phyloP scores from a whole-genome alignment of 2,888 invertebrate genomes.

The Tolmerus cingulatus region DNA sequence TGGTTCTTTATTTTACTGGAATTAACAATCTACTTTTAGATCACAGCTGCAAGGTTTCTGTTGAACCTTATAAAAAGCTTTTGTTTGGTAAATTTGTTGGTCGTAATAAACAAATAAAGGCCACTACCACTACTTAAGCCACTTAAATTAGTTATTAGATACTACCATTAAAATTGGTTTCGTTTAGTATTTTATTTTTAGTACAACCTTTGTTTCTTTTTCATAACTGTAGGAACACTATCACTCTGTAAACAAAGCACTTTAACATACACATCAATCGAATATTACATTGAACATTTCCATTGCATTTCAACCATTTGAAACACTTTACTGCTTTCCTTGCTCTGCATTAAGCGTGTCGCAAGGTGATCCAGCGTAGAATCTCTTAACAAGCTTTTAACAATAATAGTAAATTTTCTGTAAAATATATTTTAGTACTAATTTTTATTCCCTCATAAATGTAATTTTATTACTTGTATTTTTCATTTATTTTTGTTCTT shows the following conservation, averaged over 20 bases:
- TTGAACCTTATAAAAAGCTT: not conserved
- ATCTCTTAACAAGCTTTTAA: constrained; percentile 22
- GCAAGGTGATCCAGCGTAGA: not conserved
- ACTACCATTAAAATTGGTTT: not conserved
- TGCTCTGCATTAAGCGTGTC: not conserved
- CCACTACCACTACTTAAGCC: constrained; percentile 15
- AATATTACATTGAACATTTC: constrained; percentile 3
- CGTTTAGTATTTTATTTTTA: constrained; percentile 14
- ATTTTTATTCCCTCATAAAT: not conserved
- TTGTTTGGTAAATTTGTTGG: not conserved
- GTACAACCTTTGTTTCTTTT: not conserved
- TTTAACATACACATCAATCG: not conserved
- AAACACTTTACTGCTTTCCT: not conserved
- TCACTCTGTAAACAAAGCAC: constrained; percentile 7
- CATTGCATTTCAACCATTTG: not conserved
- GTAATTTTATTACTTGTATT: not conserved
- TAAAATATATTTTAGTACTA: not conserved
- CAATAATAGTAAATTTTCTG: not conserved
- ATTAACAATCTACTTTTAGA: constrained; percentile 24
- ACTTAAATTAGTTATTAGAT: constrained; percentile 3
- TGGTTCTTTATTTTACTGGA: not conserved
- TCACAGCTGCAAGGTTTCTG: constrained; percentile 17
- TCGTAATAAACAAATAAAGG: not conserved
- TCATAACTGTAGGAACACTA: not conserved
- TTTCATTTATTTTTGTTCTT: not conserved